These are phyloP conservation scores for Eunapius fragilis DNA, from an alignment of 37 sponge, comb jelly and placozoan genomes.

Conservation along the genomic window DNA sequence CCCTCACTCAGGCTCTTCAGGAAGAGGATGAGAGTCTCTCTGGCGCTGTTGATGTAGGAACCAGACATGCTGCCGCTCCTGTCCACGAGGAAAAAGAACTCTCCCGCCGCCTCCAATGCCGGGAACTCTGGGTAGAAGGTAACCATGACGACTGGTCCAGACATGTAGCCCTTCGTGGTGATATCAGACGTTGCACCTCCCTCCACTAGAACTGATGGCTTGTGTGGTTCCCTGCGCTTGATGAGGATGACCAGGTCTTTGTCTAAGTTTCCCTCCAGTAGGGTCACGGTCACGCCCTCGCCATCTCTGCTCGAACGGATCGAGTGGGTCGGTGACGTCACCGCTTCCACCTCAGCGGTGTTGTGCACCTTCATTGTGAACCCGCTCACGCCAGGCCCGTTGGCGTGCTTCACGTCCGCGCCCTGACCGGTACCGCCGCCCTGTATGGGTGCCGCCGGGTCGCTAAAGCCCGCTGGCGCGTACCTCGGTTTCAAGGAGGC, in stretches of 20 bases:
- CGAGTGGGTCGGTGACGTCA: too few species aligned
- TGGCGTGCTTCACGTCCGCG: neutral
- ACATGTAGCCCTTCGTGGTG: slow-evolving; percentile 18
- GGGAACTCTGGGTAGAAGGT: slow-evolving; percentile 68
- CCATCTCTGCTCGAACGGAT: neutral
- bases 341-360: slow-evolving; percentile 14
- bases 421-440: too few species aligned
- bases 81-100: slow-evolving; percentile 65
- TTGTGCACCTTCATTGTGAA: slow-evolving; percentile 21
- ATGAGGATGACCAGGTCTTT: slow-evolving; percentile 64
- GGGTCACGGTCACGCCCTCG: neutral
- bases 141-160: slow-evolving; percentile 55
- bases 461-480: slow-evolving; percentile 30
- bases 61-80: too few species aligned
- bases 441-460: neutral
- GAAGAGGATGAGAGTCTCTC: too few species aligned
- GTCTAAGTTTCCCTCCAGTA: neutral
- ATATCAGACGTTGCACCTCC: neutral
- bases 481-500: slow-evolving; percentile 62
- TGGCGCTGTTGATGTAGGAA: too few species aligned
- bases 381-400: slow-evolving; percentile 32
- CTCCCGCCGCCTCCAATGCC: slow-evolving; percentile 43
- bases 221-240: slow-evolving; percentile 33
- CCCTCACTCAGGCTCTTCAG: too few species aligned
- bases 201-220: slow-evolving; percentile 35